Percentiles rank a stretch among this genome's conserved stretches.
These are phyloP conservation scores for Protonemura montana DNA, from an alignment of 2,888 invertebrate species.

Conservation along the genomic window DNA sequence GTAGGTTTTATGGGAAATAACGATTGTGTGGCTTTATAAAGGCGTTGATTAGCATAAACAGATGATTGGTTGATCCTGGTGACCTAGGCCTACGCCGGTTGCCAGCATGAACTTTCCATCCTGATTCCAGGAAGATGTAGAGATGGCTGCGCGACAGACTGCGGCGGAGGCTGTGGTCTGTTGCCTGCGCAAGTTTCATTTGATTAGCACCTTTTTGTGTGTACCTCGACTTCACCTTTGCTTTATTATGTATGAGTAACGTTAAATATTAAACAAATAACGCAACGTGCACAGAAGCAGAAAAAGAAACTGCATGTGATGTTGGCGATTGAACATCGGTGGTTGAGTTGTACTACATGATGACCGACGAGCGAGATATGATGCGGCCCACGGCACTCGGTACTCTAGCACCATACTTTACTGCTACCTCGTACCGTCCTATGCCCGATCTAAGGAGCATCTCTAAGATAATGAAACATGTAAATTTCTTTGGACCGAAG, in stretches of 20 bases:
- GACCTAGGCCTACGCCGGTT: not conserved
- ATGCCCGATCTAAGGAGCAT: not conserved
- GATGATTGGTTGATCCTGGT: not conserved
- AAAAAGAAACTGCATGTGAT: not conserved
- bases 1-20: not conserved
- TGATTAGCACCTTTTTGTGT: slow-evolving; percentile 12
- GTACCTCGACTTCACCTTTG: not conserved
- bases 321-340: not conserved
- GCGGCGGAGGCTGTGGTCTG: not conserved
- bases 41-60: not conserved
- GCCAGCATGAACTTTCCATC: not conserved
- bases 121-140: not conserved
- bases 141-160: too few species aligned
- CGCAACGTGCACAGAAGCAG: not conserved
- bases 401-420: not conserved
- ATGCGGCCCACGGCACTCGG: not conserved
- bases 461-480: not conserved
- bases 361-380: not conserved
- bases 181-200: not conserved
- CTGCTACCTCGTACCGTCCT: not conserved
- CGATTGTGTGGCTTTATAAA: not conserved
- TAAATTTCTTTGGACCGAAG: slow-evolving; percentile 23
- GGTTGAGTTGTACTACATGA: not conserved
- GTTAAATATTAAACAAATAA: not conserved
- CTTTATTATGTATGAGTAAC: not conserved